Percentiles rank a stretch among this genome's conserved stretches.
Evolutionary conservation across 2,888 invertebrate genomes (phyloP).

Genomic region (Prenolepis imparis): DNA sequence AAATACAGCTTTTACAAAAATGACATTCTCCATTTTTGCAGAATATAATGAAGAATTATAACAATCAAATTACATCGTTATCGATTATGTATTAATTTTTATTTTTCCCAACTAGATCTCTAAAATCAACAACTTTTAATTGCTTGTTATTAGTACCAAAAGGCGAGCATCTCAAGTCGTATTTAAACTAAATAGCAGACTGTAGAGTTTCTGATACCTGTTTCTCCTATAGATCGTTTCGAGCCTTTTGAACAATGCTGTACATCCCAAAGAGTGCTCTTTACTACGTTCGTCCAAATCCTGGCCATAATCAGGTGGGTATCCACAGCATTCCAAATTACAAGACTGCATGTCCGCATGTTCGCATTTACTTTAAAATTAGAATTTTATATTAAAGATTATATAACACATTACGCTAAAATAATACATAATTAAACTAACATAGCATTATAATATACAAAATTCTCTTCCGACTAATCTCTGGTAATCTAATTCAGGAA

Average conservation of each 20-base stretch:
- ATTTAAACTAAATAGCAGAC: constrained; percentile 94
- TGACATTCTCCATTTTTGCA: background rate
- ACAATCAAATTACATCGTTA: background rate
- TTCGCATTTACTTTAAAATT: constrained; percentile 95
- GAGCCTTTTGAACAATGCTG: constrained; percentile 86
- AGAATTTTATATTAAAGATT: constrained; percentile 62
- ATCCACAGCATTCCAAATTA: constrained; percentile 95
- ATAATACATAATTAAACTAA: too few species aligned
- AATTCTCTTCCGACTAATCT: constrained; percentile 93
- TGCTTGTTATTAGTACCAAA: constrained; percentile 95
- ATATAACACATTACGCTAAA: background rate
- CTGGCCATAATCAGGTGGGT: constrained; percentile 94
- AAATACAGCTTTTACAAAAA: too few species aligned
- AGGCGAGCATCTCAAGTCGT: constrained; percentile 91
- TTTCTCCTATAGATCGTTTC: constrained; percentile 90
- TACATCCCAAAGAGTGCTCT: constrained; percentile 97
- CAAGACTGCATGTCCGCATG: constrained; percentile 94
- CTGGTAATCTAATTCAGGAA: too few species aligned
- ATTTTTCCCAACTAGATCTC: background rate
- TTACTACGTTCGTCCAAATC: constrained; percentile 95
- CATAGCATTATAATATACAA: constrained; percentile 86
- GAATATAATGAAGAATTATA: background rate
- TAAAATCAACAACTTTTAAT: constrained; percentile 93
- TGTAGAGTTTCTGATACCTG: constrained; percentile 95
- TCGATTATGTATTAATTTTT: background rate